Conservation (phyloP, 30 jellyfish, hydroid and myxozoan species). For the Rhopilema esculentum region DNA sequence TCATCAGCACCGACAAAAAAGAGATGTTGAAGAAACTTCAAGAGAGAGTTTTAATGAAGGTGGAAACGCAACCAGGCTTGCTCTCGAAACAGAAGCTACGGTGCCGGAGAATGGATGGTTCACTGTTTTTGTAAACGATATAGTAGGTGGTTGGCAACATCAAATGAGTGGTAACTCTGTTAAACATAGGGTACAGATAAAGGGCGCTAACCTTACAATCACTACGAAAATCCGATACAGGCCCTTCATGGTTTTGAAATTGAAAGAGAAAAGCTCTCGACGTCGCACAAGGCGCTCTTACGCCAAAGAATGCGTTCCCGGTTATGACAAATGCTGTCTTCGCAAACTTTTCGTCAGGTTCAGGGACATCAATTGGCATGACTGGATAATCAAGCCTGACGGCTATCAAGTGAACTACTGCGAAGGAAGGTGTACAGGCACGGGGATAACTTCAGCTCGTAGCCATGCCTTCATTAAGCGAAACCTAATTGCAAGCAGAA, state of each 20-base stretch:
- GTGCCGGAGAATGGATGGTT: slow-evolving; percentile 36
- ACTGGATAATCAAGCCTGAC: slow-evolving; percentile 66
- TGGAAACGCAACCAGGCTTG: not conserved
- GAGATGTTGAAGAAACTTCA: not conserved
- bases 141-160: slow-evolving; percentile 13
- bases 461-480: slow-evolving; percentile 49
- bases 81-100: not conserved
- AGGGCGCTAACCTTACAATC: slow-evolving; percentile 33
- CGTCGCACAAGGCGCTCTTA: slow-evolving; percentile 27
- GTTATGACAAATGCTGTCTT: slow-evolving; percentile 58
- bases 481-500: not conserved
- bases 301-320: slow-evolving; percentile 43
- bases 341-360: slow-evolving; percentile 37
- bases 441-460: slow-evolving; percentile 27
- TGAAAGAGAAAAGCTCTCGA: slow-evolving; percentile 16
- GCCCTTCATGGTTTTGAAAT: slow-evolving; percentile 55
- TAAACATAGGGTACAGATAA: slow-evolving; percentile 18
- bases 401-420: slow-evolving; percentile 65
- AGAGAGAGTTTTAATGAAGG: not conserved
- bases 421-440: slow-evolving; percentile 65
- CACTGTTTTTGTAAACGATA: not conserved
- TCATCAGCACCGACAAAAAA: not conserved
- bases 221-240: slow-evolving; percentile 45
- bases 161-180: not conserved
- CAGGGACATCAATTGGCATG: slow-evolving; percentile 66